phyloP scores from a whole-genome alignment of 2,797 vertebrate genomes.

The Sebastes reedi region DNA sequence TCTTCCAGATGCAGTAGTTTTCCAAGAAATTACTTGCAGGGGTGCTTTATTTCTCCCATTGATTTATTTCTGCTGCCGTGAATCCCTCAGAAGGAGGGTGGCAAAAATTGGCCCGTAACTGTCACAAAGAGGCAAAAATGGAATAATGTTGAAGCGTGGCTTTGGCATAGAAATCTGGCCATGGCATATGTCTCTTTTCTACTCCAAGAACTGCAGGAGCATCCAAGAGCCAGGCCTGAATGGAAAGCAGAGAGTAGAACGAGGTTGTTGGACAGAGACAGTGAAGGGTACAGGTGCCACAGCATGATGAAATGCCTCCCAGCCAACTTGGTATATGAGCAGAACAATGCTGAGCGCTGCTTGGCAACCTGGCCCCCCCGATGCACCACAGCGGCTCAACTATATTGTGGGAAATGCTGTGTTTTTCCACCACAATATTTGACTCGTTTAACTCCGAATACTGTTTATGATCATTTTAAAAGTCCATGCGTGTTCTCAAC shows the following conservation, averaged over 20 bases:
- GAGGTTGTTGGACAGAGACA: slow-evolving; percentile 6
- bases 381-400: slow-evolving; percentile 1
- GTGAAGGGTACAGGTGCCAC: slow-evolving; percentile 38
- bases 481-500: neutral
- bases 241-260: slow-evolving; percentile 16
- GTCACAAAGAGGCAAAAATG: slow-evolving; percentile 33
- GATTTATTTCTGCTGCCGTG: slow-evolving; percentile 33
- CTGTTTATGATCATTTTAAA: slow-evolving; percentile 8
- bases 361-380: neutral
- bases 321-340: slow-evolving; percentile 30
- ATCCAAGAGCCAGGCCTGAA: slow-evolving; percentile 18
- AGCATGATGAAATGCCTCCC: slow-evolving; percentile 37
- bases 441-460: neutral
- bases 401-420: slow-evolving; percentile 16
- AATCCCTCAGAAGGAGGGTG: slow-evolving; percentile 22
- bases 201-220: slow-evolving; percentile 4
- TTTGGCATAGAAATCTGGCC: slow-evolving; percentile 23
- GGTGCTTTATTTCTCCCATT: slow-evolving; percentile 2
- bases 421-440: neutral
- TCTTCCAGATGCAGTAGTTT: slow-evolving; percentile 59
- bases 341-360: slow-evolving; percentile 29
- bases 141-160: slow-evolving; percentile 11
- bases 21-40: slow-evolving; percentile 49
- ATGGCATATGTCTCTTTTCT: slow-evolving; percentile 6
- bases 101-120: slow-evolving; percentile 11